phyloP scores from a whole-genome alignment of 2,888 invertebrate species.

The Endomychus coccineus region DNA sequence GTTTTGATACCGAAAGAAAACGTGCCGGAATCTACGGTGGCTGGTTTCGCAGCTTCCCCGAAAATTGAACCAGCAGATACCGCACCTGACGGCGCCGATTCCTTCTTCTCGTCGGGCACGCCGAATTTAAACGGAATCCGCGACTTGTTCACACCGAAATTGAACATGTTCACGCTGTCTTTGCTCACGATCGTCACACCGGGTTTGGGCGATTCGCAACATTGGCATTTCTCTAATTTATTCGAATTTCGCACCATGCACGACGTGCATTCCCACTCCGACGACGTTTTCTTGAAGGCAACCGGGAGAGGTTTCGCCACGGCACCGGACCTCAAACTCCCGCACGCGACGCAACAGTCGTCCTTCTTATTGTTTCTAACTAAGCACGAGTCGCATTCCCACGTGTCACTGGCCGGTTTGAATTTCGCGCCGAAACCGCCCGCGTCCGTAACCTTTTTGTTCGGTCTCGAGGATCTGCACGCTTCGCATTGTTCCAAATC shows the following conservation, averaged over 20 bases:
- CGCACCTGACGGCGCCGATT: conserved; percentile 14
- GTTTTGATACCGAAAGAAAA: conserved; percentile 21
- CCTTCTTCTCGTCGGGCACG: conserved; percentile 21
- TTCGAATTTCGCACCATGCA: conserved; percentile 50
- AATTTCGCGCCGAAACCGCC: no score
- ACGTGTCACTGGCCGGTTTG: conserved; percentile 45
- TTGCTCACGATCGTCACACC: conserved; percentile 20
- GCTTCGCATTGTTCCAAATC: conserved; percentile 46
- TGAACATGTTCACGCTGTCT: conserved; percentile 35
- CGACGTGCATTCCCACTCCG: conserved; percentile 49
- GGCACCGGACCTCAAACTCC: conserved; percentile 48
- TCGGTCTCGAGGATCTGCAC: conserved; percentile 45
- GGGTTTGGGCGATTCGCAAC: conserved; percentile 52
- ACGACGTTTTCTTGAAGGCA: conserved; percentile 16
- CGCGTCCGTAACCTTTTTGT: conserved; percentile 22
- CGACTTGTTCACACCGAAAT: conserved; percentile 47
- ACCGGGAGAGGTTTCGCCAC: conserved; percentile 28
- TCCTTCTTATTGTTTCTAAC: conserved; percentile 47
- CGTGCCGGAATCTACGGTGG: conserved; percentile 16
- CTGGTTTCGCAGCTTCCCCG: conserved; percentile 19
- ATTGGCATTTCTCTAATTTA: conserved; percentile 45
- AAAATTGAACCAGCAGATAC: conserved; percentile 21
- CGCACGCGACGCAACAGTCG: conserved; percentile 50
- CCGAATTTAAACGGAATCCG: conserved; percentile 41
- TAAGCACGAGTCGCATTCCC: conserved; percentile 56